Evolutionary conservation across 2,113 vertebrate genomes (phyloP), one percentile per base, ranked within the genome.

Genomic region (Cyprinodon variegatus): DNA sequence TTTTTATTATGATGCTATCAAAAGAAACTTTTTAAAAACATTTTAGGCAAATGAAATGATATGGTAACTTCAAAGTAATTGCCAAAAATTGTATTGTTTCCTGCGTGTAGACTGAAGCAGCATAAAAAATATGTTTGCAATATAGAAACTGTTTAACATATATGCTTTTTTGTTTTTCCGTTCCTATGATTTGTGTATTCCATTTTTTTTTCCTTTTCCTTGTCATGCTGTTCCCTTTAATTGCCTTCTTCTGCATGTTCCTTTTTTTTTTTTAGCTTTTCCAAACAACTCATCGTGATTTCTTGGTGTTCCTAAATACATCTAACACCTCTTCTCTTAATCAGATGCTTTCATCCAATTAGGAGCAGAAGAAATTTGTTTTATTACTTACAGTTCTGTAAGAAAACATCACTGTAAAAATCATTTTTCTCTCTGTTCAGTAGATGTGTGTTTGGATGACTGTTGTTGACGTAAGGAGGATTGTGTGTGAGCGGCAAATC

Each of bases 301-400:
- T n/a, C 3, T 3, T 65, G 17, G n/a, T 9, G 2, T 70, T 29
- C 3, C 14, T 45, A n/a, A 65, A 14, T 20, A 17, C n/a, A 11
- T 45, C 12, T 11, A 61, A 4, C 41, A 1, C 63, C n/a, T 37
- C 40, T 46, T 50, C 4, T 63, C 1, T 72, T 0, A 22, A 2
- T 43, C 68, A 36, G 50, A 36, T 48, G 60, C 36, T 37, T 61
- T 39, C 15, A 39, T 12, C 68, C 68, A 88, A 70, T 82, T 77
- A 82, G 7, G 36, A 39, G 11, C 57, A 13, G 22, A 1, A 48
- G 39, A 37, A 60, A 2, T 65, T 13, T 45, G 48, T 15, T 43
- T 60, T 8, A 43, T 37, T 20, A 10, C 69, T 22, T 10, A 66
- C 13, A 60, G 29, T 48, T 53, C 65, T 22, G 63, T 48, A 65